Evolutionary conservation across 2,113 vertebrate species (phyloP), one percentile per base, ranked within the genome.

Genomic region (Probosciger aterrimus): DNA sequence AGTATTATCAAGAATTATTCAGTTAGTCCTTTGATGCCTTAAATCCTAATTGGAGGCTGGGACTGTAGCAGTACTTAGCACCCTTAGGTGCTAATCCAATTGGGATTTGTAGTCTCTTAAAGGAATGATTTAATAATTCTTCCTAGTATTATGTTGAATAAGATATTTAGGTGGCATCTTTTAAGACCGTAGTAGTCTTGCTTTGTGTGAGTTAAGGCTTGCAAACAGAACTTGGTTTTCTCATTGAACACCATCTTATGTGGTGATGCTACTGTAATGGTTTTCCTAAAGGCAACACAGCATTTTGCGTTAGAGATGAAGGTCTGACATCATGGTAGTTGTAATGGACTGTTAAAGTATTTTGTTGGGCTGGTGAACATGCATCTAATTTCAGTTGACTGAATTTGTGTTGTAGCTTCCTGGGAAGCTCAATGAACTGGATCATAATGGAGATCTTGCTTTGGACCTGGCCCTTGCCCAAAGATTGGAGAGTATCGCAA

Each of bases 361-460:
- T 37, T 4, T 4, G 4, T 47, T 69, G 35, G 28, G 27, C 31
- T 28, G 41, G 24, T 60, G 35, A 49, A 8, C 6, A 3, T 24
- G 23, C 5, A 11, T 78, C 7, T 75, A 2, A 50, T 25, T 41
- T 35, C 25, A 43, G 0, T 37, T 86, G 31, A 20, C 28, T 71
- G 37, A 33, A 63, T 67, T 82, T 67, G 76, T 90, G 67, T 65
- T 92, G n/a, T 75, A 98, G 98, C 97, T 99, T 57, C 99, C 99
- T 43, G 98, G 97, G 35, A 99, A 99, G 90, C 98, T 99, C 74
- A 99, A 99, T 50, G 99, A 99, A 86, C 77, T 99, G 92, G 99
- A 99, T 97, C 99, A 98, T 89, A 99, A 99, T 13, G 99, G 99
- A 65, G 99, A 99, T 79, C 98, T 99, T 80, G 99, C 99, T 31